Base-by-base conservation (phyloP, 2,888 invertebrate genomes). In the Andrena minutula region DNA sequence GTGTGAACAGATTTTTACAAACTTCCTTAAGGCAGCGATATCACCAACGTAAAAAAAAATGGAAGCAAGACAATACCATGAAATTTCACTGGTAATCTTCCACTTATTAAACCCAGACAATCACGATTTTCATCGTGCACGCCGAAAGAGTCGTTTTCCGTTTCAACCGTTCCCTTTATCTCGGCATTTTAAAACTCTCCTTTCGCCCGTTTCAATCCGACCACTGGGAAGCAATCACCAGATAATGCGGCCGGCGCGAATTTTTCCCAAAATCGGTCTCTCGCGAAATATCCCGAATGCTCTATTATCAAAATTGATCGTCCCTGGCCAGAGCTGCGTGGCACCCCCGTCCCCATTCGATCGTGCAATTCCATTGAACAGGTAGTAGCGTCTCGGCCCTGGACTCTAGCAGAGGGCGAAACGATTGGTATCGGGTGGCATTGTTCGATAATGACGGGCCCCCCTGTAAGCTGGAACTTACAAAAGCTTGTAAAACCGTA, bases 361-460 rank as follows among this genome's bases (percentile, higher is more conserved):
- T 58, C 32, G 60, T 65, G 53, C 77, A 70, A 61, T 80, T 75
- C 75, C 64, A 85, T 86, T 83, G 75, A 79, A 58, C 35, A 60
- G 71, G 71, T 66, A 70, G 64, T 23, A 74, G 72, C 58, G 65
- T 83, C 63, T 83, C 77, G 83, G 28, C 53, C 20, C 58, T 58
- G 70, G 23, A 23, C 76, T 61, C 64, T 75, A 75, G 74, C 66
- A 47, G 73, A 77, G 76, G 80, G 41, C 75, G 69, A 82, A 87
- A 83, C 79, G 84, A 84, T 82, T 70, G 78, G 63, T 70, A 76
- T 70, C 85, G 82, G 61, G 75, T 84, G 75, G 84, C 80, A 87
- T 89, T 89, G 88, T 85, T 82, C 88, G 82, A 88, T 88, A 88
- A 89, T 86, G 74, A 80, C 20, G 64, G 68, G 61, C 61, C 61